phyloP scores from a whole-genome alignment of 2,113 vertebrate species.

The Columba janthina region DNA sequence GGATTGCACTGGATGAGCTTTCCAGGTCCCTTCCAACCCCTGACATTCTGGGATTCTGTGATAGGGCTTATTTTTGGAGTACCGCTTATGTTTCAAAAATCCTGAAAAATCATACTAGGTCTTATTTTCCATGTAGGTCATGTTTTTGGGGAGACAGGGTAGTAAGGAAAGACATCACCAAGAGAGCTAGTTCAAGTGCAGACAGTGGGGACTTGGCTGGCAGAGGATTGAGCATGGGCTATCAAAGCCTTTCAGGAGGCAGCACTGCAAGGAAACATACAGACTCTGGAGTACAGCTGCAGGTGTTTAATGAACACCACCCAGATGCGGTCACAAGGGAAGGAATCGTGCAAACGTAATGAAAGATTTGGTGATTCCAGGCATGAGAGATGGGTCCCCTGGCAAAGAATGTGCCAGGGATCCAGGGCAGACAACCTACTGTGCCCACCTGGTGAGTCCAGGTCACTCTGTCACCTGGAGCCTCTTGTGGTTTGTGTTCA shows the following conservation, averaged over 20 bases:
- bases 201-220: neutral
- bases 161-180: neutral
- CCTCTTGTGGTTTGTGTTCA: neutral
- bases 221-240: neutral
- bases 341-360: accelerated
- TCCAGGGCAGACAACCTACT: neutral
- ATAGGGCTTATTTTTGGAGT: too few relatives aligned
- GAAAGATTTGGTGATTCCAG: neutral
- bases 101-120: too few relatives aligned
- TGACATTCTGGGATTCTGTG: too few relatives aligned
- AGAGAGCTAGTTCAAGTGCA: neutral
- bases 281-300: neutral
- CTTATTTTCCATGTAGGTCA: too few relatives aligned
- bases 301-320: neutral
- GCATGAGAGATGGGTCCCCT: neutral
- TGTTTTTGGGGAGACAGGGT: neutral
- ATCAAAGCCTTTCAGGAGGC: neutral
- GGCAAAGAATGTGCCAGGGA: neutral
- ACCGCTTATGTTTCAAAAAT: too few relatives aligned
- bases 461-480: neutral
- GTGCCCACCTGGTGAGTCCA: neutral
- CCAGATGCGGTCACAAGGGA: accelerated
- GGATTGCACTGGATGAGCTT: too few relatives aligned
- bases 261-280: neutral
- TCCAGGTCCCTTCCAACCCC: too few relatives aligned